Percentiles rank a stretch among this genome's conserved stretches.
phyloP scores from a whole-genome alignment of 2,113 vertebrate species.

The Nibea coibor region DNA sequence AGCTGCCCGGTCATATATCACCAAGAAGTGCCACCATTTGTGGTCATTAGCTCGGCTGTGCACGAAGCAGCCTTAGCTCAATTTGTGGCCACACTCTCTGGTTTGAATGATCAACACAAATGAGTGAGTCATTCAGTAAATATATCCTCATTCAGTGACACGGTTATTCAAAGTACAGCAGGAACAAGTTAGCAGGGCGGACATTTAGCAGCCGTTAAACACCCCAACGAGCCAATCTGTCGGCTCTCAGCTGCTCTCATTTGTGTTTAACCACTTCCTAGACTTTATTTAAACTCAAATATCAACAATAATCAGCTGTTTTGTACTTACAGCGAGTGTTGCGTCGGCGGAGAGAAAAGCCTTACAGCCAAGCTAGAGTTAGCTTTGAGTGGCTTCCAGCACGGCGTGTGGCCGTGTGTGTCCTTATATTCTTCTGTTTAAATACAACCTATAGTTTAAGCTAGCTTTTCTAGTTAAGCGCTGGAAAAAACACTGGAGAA shows the following conservation, averaged over 20 bases:
- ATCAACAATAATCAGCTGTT: neutral
- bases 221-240: neutral
- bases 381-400: slow-evolving; percentile 47
- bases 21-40: neutral
- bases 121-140: no score
- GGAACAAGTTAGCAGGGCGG: neutral
- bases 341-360: slow-evolving; percentile 40
- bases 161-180: no score
- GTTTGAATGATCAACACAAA: no score
- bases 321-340: slow-evolving; percentile 58
- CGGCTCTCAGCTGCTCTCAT: neutral
- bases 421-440: neutral
- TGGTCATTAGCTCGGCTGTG: neutral
- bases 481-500: accelerated
- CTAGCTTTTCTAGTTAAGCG: neutral
- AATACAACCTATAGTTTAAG: neutral
- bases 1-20: slow-evolving; percentile 1
- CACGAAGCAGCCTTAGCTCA: neutral
- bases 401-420: neutral
- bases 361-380: slow-evolving; percentile 36
- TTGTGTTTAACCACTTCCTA: no score
- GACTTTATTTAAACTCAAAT: neutral
- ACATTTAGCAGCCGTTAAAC: no score
- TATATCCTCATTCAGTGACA: no score
- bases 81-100: no score